phyloP scores from a whole-genome alignment of 2,888 invertebrate genomes.

The Timema podura region DNA sequence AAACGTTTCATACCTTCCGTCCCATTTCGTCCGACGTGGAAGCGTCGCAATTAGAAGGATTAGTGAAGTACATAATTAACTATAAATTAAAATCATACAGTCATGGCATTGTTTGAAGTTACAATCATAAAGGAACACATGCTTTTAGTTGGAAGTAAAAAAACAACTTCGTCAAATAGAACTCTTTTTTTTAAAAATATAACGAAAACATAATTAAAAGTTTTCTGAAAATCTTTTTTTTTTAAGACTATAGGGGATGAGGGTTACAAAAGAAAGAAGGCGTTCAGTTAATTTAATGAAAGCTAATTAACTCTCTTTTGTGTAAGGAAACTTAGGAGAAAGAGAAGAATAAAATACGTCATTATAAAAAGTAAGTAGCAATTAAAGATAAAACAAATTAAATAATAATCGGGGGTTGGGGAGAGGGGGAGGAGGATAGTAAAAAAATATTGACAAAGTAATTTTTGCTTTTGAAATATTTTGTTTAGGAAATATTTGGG shows the following conservation, averaged over 20 bases:
- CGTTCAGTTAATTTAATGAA: constrained; percentile 18
- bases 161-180: too few species aligned
- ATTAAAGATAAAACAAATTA: constrained; percentile 8
- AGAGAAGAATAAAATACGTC: constrained; percentile 11
- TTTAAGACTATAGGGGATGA: constrained; percentile 1
- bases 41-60: constrained; percentile 14
- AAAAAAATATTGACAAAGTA: too few species aligned
- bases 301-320: constrained; percentile 24
- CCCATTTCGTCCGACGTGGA: background rate
- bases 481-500: too few species aligned
- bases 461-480: too few species aligned
- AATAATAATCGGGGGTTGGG: too few species aligned
- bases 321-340: background rate
- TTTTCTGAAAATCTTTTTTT: background rate
- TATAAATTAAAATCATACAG: constrained; percentile 1
- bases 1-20: too few species aligned
- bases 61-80: constrained; percentile 21
- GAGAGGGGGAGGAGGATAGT: too few species aligned
- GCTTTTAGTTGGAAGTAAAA: too few species aligned
- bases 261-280: constrained; percentile 3
- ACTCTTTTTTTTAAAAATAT: too few species aligned
- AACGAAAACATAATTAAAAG: constrained; percentile 11
- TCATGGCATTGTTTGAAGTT: too few species aligned
- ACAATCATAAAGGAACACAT: too few species aligned
- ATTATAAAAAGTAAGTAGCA: constrained; percentile 24